These are phyloP conservation scores for Bombus cullumanus DNA, from an alignment of 1,140 invertebrate genomes.

Conservation along the genomic window DNA sequence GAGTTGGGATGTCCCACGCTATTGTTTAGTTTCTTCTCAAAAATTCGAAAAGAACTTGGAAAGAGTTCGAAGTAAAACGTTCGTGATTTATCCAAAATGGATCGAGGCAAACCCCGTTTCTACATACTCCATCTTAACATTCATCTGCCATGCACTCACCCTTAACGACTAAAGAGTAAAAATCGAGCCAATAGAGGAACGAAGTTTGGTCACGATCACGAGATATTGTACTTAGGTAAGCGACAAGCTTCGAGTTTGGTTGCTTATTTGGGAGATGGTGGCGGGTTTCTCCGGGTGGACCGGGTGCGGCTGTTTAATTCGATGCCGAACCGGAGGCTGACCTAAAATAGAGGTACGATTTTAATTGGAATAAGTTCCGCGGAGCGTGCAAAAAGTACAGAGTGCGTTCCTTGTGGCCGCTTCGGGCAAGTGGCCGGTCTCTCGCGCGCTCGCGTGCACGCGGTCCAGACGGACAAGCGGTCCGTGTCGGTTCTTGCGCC, in stretches of 20 bases:
- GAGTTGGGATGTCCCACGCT: too few relatives aligned
- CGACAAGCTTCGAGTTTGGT: neutral
- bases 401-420: conserved; percentile 51
- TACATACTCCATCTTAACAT: too few relatives aligned
- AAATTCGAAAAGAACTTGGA: too few relatives aligned
- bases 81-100: too few relatives aligned
- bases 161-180: too few relatives aligned
- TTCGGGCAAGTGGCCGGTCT: conserved; percentile 50
- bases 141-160: too few relatives aligned
- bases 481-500: conserved; percentile 63
- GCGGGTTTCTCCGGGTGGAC: too few relatives aligned
- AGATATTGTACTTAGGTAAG: neutral
- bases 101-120: too few relatives aligned
- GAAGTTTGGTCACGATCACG: neutral
- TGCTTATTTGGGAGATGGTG: conserved; percentile 33
- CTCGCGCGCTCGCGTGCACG: neutral
- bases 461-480: conserved; percentile 16
- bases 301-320: conserved; percentile 45
- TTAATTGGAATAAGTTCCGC: conserved; percentile 74
- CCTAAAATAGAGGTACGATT: conserved; percentile 74
- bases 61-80: too few relatives aligned
- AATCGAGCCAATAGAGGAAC: too few relatives aligned
- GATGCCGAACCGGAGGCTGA: neutral
- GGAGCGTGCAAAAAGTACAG: conserved; percentile 48
- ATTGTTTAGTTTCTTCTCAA: too few relatives aligned